These are phyloP conservation scores for Tylochromis polylepis DNA, from an alignment of 2,113 vertebrate genomes.

Conservation along the genomic window DNA sequence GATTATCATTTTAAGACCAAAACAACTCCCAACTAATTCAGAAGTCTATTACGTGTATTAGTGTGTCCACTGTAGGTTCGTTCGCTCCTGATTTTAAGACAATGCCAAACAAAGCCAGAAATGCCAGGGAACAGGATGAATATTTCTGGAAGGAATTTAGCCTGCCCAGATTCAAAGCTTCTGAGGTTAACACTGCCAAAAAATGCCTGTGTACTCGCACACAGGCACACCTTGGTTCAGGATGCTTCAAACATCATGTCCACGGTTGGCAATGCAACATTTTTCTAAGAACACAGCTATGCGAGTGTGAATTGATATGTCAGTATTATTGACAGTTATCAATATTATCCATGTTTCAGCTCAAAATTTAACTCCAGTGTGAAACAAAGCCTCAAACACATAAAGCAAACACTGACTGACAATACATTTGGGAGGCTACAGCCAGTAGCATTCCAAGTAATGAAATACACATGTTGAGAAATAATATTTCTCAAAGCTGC, in stretches of 20 bases:
- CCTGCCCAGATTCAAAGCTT: slow-evolving; percentile 9
- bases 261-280: slow-evolving; percentile 1
- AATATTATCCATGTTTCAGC: background rate
- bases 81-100: background rate
- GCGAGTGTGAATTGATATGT: background rate
- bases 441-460: background rate
- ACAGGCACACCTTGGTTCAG: slow-evolving; percentile 26
- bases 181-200: slow-evolving; percentile 5
- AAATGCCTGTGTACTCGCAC: slow-evolving; percentile 18
- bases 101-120: background rate
- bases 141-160: slow-evolving; percentile 22
- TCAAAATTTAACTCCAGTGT: background rate
- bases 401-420: background rate
- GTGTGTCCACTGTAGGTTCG: background rate
- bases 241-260: background rate
- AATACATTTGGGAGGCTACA: background rate
- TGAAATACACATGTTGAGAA: background rate
- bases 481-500: background rate
- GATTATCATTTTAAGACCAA: slow-evolving; percentile 24
- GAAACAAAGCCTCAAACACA: background rate
- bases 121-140: background rate
- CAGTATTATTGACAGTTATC: background rate
- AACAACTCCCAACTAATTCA: slow-evolving; percentile 12
- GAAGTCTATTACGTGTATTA: background rate
- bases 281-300: background rate